These are phyloP conservation scores for Panopea generosa DNA, from an alignment of 2,888 invertebrate genomes.

Conservation along the genomic window DNA sequence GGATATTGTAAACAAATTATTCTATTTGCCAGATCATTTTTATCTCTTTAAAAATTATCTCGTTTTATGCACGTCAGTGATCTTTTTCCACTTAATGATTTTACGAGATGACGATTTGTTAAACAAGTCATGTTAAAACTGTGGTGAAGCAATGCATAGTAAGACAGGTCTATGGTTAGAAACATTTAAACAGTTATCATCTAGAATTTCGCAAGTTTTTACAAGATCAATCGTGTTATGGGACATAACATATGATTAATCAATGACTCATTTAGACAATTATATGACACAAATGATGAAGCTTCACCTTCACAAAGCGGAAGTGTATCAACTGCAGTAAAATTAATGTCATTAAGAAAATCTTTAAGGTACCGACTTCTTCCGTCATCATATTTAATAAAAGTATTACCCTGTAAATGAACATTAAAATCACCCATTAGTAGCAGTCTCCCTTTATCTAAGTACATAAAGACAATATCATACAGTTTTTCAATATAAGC, in stretches of 20 bases:
- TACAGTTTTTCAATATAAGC: not conserved
- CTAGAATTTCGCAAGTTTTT: not conserved
- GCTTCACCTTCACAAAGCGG: constrained; percentile 1
- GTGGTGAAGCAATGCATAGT: too few relatives aligned
- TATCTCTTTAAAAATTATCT: too few relatives aligned
- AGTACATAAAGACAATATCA: not conserved
- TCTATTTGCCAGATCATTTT: too few relatives aligned
- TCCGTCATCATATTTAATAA: constrained; percentile 1
- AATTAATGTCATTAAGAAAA: not conserved
- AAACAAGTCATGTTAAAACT: too few relatives aligned
- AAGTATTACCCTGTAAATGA: constrained; percentile 1
- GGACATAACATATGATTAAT: constrained; percentile 9
- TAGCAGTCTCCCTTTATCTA: not conserved
- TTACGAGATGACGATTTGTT: too few relatives aligned
- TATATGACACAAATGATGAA: constrained; percentile 14
- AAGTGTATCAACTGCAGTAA: not conserved
- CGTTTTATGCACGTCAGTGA: too few relatives aligned
- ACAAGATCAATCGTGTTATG: not conserved
- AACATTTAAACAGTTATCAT: constrained; percentile 16
- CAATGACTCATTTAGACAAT: not conserved
- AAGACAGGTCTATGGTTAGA: constrained; percentile 7
- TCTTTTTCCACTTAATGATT: too few relatives aligned
- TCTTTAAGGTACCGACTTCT: not conserved
- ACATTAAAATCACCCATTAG: constrained; percentile 20
- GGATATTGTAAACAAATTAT: too few relatives aligned